These are phyloP conservation scores for Patiria pectinifera DNA, from an alignment of 53 echinoderm and acorn worm genomes.

Conservation along the genomic window DNA sequence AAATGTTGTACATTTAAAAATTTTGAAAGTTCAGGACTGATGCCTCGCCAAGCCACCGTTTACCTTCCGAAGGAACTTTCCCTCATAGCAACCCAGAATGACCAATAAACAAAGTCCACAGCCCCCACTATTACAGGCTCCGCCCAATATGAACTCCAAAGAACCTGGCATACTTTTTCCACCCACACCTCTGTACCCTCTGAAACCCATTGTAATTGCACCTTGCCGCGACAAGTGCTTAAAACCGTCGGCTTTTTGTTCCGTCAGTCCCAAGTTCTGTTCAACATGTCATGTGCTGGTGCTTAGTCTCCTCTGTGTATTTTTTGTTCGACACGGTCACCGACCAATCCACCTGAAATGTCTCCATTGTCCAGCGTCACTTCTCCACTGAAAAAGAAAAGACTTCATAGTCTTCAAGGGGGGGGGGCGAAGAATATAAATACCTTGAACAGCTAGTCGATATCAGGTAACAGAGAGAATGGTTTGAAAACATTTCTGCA, in stretches of 20 bases:
- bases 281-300: background rate
- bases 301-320: background rate
- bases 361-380: background rate
- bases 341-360: background rate
- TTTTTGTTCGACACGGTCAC: background rate
- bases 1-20: no score
- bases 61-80: no score
- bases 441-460: background rate
- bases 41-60: no score
- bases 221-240: background rate
- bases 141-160: background rate
- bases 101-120: background rate
- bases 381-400: background rate
- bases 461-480: background rate
- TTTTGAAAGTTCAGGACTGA: no score
- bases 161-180: background rate
- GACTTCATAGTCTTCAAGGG: no score
- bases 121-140: background rate
- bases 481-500: background rate
- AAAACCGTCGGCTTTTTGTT: background rate
- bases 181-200: background rate
- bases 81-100: background rate
- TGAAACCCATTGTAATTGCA: background rate
- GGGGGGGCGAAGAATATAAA: background rate
- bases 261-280: background rate